phyloP scores from a whole-genome alignment of 1,140 invertebrate genomes.

The Leptestheria dahalacensis region DNA sequence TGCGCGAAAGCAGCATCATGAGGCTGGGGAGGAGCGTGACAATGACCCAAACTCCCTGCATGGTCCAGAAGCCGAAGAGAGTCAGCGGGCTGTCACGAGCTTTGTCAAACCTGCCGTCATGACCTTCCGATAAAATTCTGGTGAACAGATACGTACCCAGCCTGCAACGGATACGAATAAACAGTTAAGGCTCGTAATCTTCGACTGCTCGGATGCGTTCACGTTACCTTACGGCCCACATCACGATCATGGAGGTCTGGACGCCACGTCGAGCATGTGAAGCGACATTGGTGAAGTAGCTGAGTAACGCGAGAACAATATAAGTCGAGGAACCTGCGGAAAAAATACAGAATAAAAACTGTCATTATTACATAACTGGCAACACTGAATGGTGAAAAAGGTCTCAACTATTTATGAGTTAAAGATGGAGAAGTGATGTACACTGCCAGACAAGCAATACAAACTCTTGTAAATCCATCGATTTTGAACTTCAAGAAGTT shows the following conservation, averaged over 20 bases:
- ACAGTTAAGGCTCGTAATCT: too few species aligned
- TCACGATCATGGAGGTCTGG: conserved; percentile 26
- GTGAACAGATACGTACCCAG: conserved; percentile 30
- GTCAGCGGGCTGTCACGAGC: conserved; percentile 24
- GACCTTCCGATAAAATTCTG: conserved; percentile 27
- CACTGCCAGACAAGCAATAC: background rate
- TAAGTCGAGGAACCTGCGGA: conserved; percentile 26
- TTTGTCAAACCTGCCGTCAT: conserved; percentile 28
- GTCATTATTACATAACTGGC: background rate
- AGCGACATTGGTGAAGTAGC: conserved; percentile 23
- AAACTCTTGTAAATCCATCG: too few species aligned
- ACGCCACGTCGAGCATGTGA: conserved; percentile 24
- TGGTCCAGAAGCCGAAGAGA: conserved; percentile 29
- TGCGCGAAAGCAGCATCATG: conserved; percentile 22
- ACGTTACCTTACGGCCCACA: conserved; percentile 28
- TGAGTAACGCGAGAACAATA: conserved; percentile 24
- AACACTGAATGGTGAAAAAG: background rate
- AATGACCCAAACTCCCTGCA: conserved; percentile 29
- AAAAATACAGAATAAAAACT: background rate
- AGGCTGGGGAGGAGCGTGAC: conserved; percentile 30
- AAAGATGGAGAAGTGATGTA: background rate
- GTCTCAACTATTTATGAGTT: background rate
- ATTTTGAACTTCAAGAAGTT: too few species aligned
- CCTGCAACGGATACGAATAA: conserved; percentile 19
- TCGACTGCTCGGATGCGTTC: too few species aligned